Evolutionary conservation across 92 coral and sea anemone genomes (phyloP), one percentile per base, ranked within the genome.

Genomic region (Porites cylindrica): DNA sequence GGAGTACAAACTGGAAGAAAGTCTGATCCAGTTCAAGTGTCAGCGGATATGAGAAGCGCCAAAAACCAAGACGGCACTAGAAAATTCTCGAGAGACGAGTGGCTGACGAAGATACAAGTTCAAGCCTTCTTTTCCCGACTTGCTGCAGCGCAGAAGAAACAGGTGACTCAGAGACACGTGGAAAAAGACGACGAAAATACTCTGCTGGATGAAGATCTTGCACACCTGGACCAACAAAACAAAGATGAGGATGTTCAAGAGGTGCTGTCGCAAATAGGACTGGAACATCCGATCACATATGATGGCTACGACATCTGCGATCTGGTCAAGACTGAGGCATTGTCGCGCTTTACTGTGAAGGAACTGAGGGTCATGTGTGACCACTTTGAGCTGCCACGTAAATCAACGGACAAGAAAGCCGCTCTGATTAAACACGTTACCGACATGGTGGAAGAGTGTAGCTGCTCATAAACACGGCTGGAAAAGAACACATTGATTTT

Each of bases 1-100:
- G 86, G 86, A 72, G 86, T 71, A 75, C 83, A 70, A 51, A 85
- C 89, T 32, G 89, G 89, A 66, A 85, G 89, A 82, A 85, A 85
- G 72, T 82, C 85, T 64, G 89, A 85, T 66, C 77, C 84, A 64
- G 81, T 68, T 69, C 89, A 85, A 79, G 89, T 85, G 84, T 85
- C 89, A 17, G 74, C 52, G 83, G 89, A 85, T 63, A 76, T 66
- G 89, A 85, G 83, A 69, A 8, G 59, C 59, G 59, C 59, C 59
- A 53, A 67, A 38, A 67, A n/a, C 23, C 72, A 67, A 67, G 72
- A 23, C 29, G 92, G 88, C 54, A 77, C 77, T 68, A 82, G 91
- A 53, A 53, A 38, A 51, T 88, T 88, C 70, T 51, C 70, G 65
- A 69, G 92, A 81, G 88, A 76, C 54, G 88, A 88, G 60, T 82